Evolutionary conservation across 1,140 invertebrate genomes (phyloP).

Genomic region (Bombus pascuorum): DNA sequence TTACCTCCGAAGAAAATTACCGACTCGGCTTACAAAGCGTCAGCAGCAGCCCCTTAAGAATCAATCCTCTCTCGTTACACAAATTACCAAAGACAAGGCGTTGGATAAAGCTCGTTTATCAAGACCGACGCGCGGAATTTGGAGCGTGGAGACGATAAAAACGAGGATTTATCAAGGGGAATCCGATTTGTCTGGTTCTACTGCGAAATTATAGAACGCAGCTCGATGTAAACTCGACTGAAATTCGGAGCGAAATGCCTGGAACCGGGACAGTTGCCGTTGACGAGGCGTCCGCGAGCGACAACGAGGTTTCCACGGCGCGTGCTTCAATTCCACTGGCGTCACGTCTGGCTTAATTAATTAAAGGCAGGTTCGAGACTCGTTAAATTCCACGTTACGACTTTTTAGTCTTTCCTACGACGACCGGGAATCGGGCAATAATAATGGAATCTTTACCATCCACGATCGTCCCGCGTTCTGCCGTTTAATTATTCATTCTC

Average conservation of each 20-base stretch:
- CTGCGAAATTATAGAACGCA: neutral
- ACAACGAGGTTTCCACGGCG: constrained; percentile 34
- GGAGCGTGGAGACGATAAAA: neutral
- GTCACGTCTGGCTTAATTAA: constrained; percentile 57
- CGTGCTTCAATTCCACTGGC: constrained; percentile 49
- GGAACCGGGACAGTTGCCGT: neutral
- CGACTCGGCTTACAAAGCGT: neutral
- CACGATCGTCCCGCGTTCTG: neutral
- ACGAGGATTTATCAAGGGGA: constrained; percentile 3
- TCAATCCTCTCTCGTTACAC: neutral
- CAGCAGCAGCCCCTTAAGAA: neutral
- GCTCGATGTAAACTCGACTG: neutral
- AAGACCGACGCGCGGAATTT: neutral
- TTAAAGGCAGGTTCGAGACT: constrained; percentile 53
- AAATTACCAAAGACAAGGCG: neutral
- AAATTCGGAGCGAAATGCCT: neutral
- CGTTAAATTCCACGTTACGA: constrained; percentile 48
- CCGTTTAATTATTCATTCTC: constrained; percentile 13
- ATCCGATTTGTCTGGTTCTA: constrained; percentile 9
- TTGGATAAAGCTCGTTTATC: neutral
- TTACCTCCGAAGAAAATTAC: neutral
- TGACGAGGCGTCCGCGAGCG: constrained; percentile 4
- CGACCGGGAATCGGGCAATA: constrained; percentile 25
- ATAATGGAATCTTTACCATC: constrained; percentile 38
- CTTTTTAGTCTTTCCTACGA: constrained; percentile 22